phyloP scores from a whole-genome alignment of 23 tunicate species.

The Halocynthia roretzi region DNA sequence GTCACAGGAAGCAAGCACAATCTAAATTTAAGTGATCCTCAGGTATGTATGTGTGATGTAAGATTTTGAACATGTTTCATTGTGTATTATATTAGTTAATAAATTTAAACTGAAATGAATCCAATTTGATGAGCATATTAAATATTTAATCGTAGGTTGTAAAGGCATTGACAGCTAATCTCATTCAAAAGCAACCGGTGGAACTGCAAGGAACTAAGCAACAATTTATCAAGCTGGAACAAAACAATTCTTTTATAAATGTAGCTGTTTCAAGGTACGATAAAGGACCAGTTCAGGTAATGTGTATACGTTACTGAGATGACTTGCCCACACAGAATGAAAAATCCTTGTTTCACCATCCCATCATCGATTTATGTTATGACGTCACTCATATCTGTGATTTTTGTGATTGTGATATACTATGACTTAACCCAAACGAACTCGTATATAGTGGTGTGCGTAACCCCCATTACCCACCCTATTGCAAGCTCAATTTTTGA shows the following conservation, averaged over 20 bases:
- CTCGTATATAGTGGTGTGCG: too few species aligned
- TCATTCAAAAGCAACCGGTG: conserved; percentile 35
- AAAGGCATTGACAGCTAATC: conserved; percentile 50
- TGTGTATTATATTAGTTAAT: neutral
- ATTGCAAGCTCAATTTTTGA: too few species aligned
- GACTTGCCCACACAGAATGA: too few species aligned
- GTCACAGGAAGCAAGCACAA: conserved; percentile 2
- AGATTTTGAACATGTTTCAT: neutral
- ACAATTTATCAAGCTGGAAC: conserved; percentile 9
- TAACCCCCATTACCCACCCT: too few species aligned
- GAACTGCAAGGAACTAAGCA: conserved; percentile 16
- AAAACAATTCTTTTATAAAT: conserved; percentile 1
- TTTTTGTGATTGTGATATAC: too few species aligned
- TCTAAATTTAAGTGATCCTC: conserved; percentile 14
- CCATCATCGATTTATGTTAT: too few species aligned
- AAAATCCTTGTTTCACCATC: too few species aligned
- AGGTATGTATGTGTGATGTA: neutral
- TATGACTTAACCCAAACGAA: too few species aligned
- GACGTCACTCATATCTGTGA: too few species aligned
- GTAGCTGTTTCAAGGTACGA: conserved; percentile 2
- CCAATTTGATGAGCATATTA: neutral
- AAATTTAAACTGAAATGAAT: too few species aligned
- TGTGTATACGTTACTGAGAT: too few species aligned
- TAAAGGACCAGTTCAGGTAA: neutral
- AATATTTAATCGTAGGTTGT: conserved; percentile 11